Base-by-base conservation (phyloP, 2,888 invertebrate genomes). In the Busseola fusca region DNA sequence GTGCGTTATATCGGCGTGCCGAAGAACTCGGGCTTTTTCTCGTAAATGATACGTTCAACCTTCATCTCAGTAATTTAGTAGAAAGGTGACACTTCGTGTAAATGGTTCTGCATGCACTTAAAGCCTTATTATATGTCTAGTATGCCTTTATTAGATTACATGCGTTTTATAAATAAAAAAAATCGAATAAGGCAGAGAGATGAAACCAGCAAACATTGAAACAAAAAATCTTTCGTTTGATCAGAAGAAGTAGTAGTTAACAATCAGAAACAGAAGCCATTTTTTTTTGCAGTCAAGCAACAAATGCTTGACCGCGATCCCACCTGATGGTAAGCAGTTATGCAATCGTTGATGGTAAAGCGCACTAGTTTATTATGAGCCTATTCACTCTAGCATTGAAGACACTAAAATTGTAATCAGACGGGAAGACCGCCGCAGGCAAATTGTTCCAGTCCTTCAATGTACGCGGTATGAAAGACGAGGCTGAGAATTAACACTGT, bases 11-110 rank as follows among this genome's bases (percentile, higher is more conserved):
- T 64, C 34, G 25, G 48, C 57, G 34, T 50, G n/a, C n/a, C 27
- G 2, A 57, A 18, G 48, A 65, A 75, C 42, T 54, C 14, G 7
- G 37, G n/a, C 16, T 40, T 72, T 72, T 67, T n/a, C 48, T 75
- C 57, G 57, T 57, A 27, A 40, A 65, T 52, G 25, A 14, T 25
- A 52, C 25, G 14, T 50, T 25, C n/a, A 14, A 57, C 66, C 57
- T 75, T 65, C 48, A 50, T 50, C 66, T 27, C n/a, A 42, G 56
- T 66, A 30, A 66, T 57, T 75, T 34, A 14, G 48, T 0, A 42
- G 25, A 63, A 45, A 54, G 30, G 21, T 45, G 56, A 34, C 56
- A 57, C 30, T 21, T 57, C 48, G 30, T 27, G 30, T 48, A 30
- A 48, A 72, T 48, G 4, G 30, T 16, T 40, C 30, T 21, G 18